Evolutionary conservation across 2,888 invertebrate species (phyloP).

Genomic region (Andrena marginata): DNA sequence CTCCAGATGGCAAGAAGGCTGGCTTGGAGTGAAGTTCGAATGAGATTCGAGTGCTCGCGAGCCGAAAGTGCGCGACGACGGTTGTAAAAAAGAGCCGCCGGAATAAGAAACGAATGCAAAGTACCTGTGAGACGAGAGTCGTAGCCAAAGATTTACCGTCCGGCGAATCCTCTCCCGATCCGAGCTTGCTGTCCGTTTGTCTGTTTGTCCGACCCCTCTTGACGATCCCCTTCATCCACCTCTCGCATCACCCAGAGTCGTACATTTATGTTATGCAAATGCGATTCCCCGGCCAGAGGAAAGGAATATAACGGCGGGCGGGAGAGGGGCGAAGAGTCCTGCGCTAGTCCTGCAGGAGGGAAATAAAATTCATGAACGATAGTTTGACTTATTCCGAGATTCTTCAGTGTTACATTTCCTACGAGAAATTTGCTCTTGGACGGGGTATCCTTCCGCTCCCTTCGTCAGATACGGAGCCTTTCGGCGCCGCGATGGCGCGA

Average conservation of each 20-base stretch:
- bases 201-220: constrained; percentile 59
- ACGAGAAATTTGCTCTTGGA: constrained; percentile 23
- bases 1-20: not conserved
- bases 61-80: constrained; percentile 43
- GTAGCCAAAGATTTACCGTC: constrained; percentile 68
- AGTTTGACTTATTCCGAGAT: constrained; percentile 54
- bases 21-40: constrained; percentile 38
- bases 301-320: constrained; percentile 41
- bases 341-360: not conserved
- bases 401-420: constrained; percentile 37
- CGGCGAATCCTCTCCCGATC: constrained; percentile 40
- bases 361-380: constrained; percentile 63
- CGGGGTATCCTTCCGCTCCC: not conserved
- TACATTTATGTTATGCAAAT: constrained; percentile 74
- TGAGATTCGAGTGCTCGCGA: constrained; percentile 59
- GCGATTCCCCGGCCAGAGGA: constrained; percentile 43
- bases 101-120: constrained; percentile 68
- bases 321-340: constrained; percentile 1
- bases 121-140: constrained; percentile 45
- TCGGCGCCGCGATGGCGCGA: constrained; percentile 5
- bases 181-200: constrained; percentile 56
- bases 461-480: constrained; percentile 4
- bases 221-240: constrained; percentile 20
- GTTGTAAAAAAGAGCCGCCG: constrained; percentile 48
- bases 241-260: constrained; percentile 23